A percentile compares a stretch with the other conserved stretches of the same genome.
phyloP scores from a whole-genome alignment of 1,140 invertebrate species.

The Tribolium castaneum region DNA sequence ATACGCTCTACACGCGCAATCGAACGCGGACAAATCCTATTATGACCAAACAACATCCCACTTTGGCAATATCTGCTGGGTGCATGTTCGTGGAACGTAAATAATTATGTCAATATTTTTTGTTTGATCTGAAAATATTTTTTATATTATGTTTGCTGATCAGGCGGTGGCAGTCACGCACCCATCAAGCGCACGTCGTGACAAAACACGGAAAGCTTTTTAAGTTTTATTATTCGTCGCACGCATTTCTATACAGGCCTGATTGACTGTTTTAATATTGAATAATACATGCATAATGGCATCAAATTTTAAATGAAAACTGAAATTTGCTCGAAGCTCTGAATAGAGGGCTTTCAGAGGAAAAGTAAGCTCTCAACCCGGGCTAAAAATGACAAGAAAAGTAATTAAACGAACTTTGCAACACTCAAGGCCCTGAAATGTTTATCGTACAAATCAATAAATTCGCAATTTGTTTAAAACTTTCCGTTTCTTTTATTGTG shows the following conservation, averaged over 20 bases:
- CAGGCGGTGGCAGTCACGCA: slow-evolving; percentile 45
- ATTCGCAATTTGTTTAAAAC: slow-evolving; percentile 17
- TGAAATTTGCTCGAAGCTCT: slow-evolving; percentile 40
- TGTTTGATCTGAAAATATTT: slow-evolving; percentile 44
- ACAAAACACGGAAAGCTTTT: slow-evolving; percentile 50
- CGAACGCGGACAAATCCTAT: not conserved
- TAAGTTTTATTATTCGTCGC: slow-evolving; percentile 50
- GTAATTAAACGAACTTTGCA: slow-evolving; percentile 39
- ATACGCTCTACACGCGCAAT: not conserved
- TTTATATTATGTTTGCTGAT: slow-evolving; percentile 47
- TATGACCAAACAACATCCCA: slow-evolving; percentile 21
- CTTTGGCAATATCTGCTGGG: slow-evolving; percentile 9
- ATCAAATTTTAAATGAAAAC: slow-evolving; percentile 49
- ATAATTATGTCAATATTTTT: slow-evolving; percentile 45
- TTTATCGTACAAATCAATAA: slow-evolving; percentile 34
- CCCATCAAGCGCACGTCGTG: slow-evolving; percentile 41
- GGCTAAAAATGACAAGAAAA: slow-evolving; percentile 25
- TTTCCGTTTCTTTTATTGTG: slow-evolving; percentile 27
- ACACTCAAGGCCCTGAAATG: slow-evolving; percentile 27
- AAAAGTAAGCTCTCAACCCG: slow-evolving; percentile 32
- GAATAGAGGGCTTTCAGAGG: slow-evolving; percentile 36
- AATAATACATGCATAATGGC: slow-evolving; percentile 51
- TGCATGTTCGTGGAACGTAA: slow-evolving; percentile 44
- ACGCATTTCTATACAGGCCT: slow-evolving; percentile 47
- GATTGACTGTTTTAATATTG: slow-evolving; percentile 56